Percentiles rank a stretch among this genome's conserved stretches.
Evolutionary conservation across 2,113 vertebrate species (phyloP).

Genomic region (Opisthocomus hoazin): DNA sequence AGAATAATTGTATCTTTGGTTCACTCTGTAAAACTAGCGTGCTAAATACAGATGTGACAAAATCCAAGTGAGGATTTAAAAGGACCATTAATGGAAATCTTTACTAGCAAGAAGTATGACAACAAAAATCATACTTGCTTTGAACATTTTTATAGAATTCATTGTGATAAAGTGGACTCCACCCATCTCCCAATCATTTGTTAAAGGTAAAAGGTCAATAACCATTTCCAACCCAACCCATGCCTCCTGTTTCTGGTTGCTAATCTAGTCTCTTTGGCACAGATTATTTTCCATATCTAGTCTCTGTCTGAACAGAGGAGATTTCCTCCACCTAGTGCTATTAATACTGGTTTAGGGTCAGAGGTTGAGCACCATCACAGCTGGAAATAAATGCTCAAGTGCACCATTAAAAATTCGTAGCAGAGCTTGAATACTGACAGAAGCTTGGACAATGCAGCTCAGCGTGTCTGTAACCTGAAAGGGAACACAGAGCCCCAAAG

Average conservation of each 20-base stretch:
- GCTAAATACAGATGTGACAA: not conserved
- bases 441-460: not conserved
- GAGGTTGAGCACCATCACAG: not conserved
- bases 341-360: not conserved
- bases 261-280: not conserved
- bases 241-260: not conserved
- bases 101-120: not conserved
- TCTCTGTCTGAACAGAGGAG: not conserved
- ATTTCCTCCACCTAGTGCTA: not conserved
- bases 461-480: not conserved
- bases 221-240: not conserved
- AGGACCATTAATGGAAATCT: not conserved
- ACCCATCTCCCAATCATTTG: not conserved
- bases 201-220: not conserved
- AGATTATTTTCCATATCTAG: not conserved
- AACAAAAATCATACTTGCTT: not conserved
- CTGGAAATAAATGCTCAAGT: not conserved
- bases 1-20: not conserved
- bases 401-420: accelerated
- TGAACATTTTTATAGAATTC: not conserved
- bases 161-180: not conserved
- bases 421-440: not conserved
- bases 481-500: not conserved
- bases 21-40: not conserved
- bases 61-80: not conserved